These are phyloP conservation scores for Phaedon cochleariae DNA, from an alignment of 2,888 invertebrate genomes.

Conservation along the genomic window DNA sequence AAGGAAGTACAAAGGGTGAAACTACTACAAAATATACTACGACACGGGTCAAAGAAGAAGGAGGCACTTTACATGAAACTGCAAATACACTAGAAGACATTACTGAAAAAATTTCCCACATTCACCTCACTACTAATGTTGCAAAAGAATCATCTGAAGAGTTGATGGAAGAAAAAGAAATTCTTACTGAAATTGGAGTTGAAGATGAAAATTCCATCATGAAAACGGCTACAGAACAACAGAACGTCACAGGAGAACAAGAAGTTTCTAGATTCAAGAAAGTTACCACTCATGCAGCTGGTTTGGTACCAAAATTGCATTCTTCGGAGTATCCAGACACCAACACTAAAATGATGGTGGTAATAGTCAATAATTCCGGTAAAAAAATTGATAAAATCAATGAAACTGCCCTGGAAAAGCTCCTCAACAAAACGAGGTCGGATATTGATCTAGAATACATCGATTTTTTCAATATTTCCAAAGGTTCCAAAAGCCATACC, in stretches of 20 bases:
- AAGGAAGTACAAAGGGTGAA: neutral
- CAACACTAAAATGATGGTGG: slow-evolving; percentile 31
- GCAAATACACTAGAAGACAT: neutral
- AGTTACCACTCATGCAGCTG: no score
- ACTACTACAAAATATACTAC: neutral
- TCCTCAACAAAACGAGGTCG: slow-evolving; percentile 34
- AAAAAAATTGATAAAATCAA: slow-evolving; percentile 38
- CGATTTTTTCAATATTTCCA: slow-evolving; percentile 32
- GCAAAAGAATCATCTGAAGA: neutral
- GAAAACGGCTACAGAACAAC: slow-evolving; percentile 6
- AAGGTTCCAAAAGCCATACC: slow-evolving; percentile 3
- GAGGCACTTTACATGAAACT: neutral
- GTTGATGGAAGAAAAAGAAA: neutral
- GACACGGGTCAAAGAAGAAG: neutral
- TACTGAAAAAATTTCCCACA: neutral
- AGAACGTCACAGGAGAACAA: neutral
- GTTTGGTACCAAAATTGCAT: neutral
- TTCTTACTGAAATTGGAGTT: slow-evolving; percentile 16
- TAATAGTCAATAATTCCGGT: slow-evolving; percentile 41
- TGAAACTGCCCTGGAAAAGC: slow-evolving; percentile 36
- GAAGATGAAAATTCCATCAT: slow-evolving; percentile 1
- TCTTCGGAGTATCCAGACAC: neutral
- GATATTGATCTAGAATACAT: slow-evolving; percentile 40
- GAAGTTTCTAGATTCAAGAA: neutral
- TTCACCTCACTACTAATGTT: neutral